These are phyloP conservation scores for Astyanax mexicanus DNA, from an alignment of 2,797 vertebrate species.

Conservation along the genomic window DNA sequence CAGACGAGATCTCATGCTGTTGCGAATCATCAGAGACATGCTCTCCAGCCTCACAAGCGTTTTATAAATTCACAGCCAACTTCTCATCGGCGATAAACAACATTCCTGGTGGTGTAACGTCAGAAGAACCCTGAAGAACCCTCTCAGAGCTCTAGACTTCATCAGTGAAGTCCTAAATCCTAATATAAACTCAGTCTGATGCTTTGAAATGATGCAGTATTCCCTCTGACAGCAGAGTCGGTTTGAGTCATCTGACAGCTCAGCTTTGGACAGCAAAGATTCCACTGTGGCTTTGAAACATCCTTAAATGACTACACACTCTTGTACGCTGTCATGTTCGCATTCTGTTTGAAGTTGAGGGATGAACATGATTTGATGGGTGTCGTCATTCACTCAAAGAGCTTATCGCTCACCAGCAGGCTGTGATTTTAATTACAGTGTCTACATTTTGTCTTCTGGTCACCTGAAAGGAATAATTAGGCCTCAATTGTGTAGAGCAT, in stretches of 20 bases:
- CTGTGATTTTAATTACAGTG: constrained; percentile 1
- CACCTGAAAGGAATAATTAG: not conserved
- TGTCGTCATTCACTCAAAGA: not conserved
- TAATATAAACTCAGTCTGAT: constrained; percentile 18
- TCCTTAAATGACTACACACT: constrained; percentile 1
- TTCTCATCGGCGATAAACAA: not conserved
- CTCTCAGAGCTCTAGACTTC: not conserved
- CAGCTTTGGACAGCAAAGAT: constrained; percentile 10
- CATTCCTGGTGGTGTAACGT: not conserved
- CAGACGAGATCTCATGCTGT: not conserved
- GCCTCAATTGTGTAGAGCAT: not conserved
- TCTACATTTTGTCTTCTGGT: not conserved
- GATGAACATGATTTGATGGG: not conserved
- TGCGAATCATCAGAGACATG: constrained; percentile 3
- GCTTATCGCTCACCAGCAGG: not conserved
- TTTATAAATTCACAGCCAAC: constrained; percentile 2
- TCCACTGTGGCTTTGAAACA: not conserved
- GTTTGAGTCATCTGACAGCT: not conserved
- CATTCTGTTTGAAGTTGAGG: constrained; percentile 2
- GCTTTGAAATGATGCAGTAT: constrained; percentile 1
- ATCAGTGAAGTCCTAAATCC: constrained; percentile 6
- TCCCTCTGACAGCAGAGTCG: not conserved
- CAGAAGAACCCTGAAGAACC: not conserved
- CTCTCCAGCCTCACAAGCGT: not conserved
- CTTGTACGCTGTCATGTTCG: constrained; percentile 7